Conservation (phyloP, 2,113 vertebrate species). For the Chlamydotis undulata region DNA sequence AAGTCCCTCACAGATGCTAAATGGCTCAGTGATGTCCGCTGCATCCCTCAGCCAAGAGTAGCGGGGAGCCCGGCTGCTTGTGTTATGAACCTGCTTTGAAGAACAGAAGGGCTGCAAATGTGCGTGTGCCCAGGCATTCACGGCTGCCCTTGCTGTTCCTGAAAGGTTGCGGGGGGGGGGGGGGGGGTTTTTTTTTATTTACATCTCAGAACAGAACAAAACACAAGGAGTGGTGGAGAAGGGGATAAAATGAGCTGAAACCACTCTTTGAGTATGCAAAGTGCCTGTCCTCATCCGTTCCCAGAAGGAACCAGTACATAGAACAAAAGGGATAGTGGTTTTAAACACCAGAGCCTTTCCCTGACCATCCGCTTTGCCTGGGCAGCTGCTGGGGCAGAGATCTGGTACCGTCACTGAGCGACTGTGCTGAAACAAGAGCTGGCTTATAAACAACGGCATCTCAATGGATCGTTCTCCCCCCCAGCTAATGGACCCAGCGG, state of each 20-base stretch:
- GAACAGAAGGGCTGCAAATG: not conserved
- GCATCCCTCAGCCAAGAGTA: not conserved
- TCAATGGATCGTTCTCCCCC: accelerated
- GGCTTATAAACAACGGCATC: not conserved
- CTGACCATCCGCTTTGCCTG: not conserved
- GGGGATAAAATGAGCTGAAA: not conserved
- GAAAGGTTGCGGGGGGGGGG: too few species aligned
- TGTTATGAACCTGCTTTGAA: not conserved
- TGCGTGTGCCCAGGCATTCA: accelerated
- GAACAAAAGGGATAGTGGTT: not conserved
- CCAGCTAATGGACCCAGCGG: not conserved
- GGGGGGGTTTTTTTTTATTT: not conserved
- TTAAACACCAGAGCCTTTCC: not conserved
- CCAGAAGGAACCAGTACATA: not conserved
- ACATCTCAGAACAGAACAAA: not conserved
- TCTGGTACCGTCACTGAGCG: not conserved
- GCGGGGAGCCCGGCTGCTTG: not conserved
- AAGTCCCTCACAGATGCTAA: not conserved
- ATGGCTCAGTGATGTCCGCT: not conserved
- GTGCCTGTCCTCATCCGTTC: not conserved
- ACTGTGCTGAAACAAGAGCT: not conserved
- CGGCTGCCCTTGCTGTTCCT: not conserved
- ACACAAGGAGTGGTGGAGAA: not conserved
- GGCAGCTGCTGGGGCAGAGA: not conserved
- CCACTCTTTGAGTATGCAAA: not conserved